Evolutionary conservation across 2,113 vertebrate genomes (phyloP).

Genomic region (Callithrix jacchus): DNA sequence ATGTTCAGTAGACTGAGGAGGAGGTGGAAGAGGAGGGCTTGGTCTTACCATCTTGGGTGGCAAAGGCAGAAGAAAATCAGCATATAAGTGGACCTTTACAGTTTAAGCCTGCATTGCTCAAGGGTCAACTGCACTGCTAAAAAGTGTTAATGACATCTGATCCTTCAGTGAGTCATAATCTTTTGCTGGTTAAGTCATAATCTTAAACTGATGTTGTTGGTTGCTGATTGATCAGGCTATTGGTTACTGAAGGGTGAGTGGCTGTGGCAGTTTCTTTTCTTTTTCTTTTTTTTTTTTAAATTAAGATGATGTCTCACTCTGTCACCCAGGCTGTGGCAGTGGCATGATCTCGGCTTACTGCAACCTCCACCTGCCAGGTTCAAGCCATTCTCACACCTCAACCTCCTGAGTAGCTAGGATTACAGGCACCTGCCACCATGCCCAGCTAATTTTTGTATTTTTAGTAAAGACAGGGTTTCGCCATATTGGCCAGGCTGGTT

Average conservation of each 20-base stretch:
- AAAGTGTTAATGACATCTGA: background rate
- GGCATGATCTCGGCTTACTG: no score
- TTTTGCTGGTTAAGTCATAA: background rate
- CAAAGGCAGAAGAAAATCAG: background rate
- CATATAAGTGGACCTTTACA: background rate
- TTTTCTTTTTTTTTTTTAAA: no score
- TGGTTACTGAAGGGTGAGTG: background rate
- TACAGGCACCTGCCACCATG: no score
- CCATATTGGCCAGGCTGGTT: no score
- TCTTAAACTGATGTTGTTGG: background rate
- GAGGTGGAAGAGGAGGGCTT: background rate
- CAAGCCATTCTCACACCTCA: no score
- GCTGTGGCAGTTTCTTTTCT: background rate
- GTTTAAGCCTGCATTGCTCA: background rate
- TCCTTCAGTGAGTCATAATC: background rate
- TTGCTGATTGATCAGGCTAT: background rate
- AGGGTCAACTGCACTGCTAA: background rate
- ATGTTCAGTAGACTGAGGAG: background rate
- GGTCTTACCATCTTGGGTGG: background rate
- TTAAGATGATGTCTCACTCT: no score
- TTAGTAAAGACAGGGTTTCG: no score
- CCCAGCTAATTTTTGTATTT: no score
- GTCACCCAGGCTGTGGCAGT: no score
- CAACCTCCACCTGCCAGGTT: no score
- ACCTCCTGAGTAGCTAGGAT: no score